phyloP scores from a whole-genome alignment of 53 echinoderm and acorn worm species.

The Luidia sarsii region DNA sequence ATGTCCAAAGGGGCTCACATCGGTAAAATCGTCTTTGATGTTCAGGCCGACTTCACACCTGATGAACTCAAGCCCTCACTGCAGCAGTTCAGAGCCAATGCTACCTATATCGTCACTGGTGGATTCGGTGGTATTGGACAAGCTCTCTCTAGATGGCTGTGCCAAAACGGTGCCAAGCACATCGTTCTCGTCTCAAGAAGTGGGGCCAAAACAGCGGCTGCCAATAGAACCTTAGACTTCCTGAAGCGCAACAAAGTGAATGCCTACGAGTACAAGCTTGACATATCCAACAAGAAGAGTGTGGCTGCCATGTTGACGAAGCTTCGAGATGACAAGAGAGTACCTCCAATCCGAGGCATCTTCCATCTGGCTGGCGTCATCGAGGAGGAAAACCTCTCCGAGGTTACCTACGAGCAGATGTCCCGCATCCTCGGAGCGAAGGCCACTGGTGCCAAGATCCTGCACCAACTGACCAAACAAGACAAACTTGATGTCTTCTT shows the following conservation, averaged over 20 bases:
- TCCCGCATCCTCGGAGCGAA: slow-evolving; percentile 58
- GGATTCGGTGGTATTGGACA: slow-evolving; percentile 75
- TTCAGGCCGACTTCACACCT: slow-evolving; percentile 44
- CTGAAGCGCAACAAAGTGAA: slow-evolving; percentile 65
- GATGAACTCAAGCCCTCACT: slow-evolving; percentile 38
- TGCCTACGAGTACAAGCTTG: slow-evolving; percentile 60
- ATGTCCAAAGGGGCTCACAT: slow-evolving; percentile 64
- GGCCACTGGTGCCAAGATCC: slow-evolving; percentile 48
- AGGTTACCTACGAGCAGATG: slow-evolving; percentile 49
- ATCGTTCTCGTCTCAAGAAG: slow-evolving; percentile 76
- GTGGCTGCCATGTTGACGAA: slow-evolving; percentile 34
- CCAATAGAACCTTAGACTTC: slow-evolving; percentile 63
- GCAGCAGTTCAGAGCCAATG: slow-evolving; percentile 68
- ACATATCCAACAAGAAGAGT: slow-evolving; percentile 27
- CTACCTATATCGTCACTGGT: slow-evolving; percentile 83
- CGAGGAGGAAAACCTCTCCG: slow-evolving; percentile 65
- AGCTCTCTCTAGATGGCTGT: slow-evolving; percentile 83
- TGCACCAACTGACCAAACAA: slow-evolving; percentile 60
- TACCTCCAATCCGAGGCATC: slow-evolving; percentile 68
- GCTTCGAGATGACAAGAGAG: slow-evolving; percentile 41
- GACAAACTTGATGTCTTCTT: slow-evolving; percentile 80
- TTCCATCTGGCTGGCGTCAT: slow-evolving; percentile 79
- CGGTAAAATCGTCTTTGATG: slow-evolving; percentile 60
- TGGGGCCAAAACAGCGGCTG: slow-evolving; percentile 53
- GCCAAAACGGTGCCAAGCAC: slow-evolving; percentile 80